phyloP scores from a whole-genome alignment of 1,140 invertebrate species.

The Drosophila kurseongensis region DNA sequence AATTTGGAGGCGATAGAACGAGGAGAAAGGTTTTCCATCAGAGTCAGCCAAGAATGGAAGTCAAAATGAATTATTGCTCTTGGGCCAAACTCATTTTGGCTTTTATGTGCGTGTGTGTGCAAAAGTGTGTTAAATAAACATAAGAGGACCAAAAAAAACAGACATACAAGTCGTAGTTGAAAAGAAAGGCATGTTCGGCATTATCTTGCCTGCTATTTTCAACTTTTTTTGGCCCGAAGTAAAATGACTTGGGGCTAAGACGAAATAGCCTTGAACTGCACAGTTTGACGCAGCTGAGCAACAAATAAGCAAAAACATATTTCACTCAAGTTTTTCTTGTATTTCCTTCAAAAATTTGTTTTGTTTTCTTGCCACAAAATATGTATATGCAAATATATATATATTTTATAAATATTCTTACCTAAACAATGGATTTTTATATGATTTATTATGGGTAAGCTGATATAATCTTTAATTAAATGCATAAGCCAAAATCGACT shows the following conservation, averaged over 20 bases:
- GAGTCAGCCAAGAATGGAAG: constrained; percentile 37
- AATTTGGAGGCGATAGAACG: constrained; percentile 50
- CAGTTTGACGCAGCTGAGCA: constrained; percentile 74
- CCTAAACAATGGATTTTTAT: constrained; percentile 4
- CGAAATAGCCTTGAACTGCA: constrained; percentile 69
- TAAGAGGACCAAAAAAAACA: constrained; percentile 25
- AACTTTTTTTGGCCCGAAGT: constrained; percentile 44
- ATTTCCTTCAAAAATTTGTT: constrained; percentile 42
- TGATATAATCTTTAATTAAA: constrained; percentile 32
- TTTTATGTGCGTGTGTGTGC: constrained; percentile 4
- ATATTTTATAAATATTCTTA: constrained; percentile 10
- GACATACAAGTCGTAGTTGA: constrained; percentile 17
- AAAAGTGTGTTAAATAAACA: constrained; percentile 52
- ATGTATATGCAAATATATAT: constrained; percentile 13
- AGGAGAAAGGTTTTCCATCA: constrained; percentile 67
- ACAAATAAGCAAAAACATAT: constrained; percentile 39
- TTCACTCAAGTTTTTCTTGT: constrained; percentile 15
- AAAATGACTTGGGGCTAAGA: constrained; percentile 29
- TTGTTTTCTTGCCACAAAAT: constrained; percentile 17
- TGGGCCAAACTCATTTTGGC: constrained; percentile 50
- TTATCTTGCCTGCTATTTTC: constrained; percentile 50
- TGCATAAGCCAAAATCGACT: too few species aligned
- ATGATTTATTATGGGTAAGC: constrained; percentile 26
- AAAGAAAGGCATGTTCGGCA: constrained; percentile 48
- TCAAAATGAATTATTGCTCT: constrained; percentile 76